Percentiles rank a stretch among this genome's conserved stretches.
Evolutionary conservation across 2,888 invertebrate species (phyloP).

Genomic region (Cephus rjabovi): DNA sequence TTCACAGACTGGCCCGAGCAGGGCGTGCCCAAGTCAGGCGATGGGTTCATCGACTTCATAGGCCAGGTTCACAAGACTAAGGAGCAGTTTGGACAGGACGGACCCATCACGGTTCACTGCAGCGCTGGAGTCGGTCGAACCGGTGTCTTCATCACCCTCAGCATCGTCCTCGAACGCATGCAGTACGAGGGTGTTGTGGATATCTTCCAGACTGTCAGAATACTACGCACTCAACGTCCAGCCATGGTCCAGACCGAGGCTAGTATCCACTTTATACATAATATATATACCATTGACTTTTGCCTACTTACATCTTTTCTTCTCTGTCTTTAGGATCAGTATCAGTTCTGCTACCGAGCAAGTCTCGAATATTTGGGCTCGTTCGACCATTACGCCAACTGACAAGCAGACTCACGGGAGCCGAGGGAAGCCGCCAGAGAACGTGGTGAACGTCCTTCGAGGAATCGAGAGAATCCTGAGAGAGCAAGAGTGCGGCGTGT

Average conservation of each 20-base stretch:
- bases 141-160: constrained; percentile 97
- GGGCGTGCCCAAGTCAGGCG: constrained; percentile 97
- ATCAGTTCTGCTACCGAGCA: constrained; percentile 99
- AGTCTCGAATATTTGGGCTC: constrained; percentile 98
- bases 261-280: constrained; percentile 38
- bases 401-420: constrained; percentile 68
- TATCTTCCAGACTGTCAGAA: constrained; percentile 98
- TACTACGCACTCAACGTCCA: constrained; percentile 96
- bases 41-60: constrained; percentile 99
- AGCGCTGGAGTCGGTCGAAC: constrained; percentile 99
- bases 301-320: constrained; percentile 24
- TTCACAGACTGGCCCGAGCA: constrained; percentile 97
- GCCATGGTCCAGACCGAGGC: constrained; percentile 99
- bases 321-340: constrained; percentile 88
- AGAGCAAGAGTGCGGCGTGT: constrained; percentile 63
- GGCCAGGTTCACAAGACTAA: constrained; percentile 99
- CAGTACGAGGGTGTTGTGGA: constrained; percentile 99
- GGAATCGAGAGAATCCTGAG: constrained; percentile 53
- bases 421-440: constrained; percentile 54
- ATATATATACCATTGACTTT: constrained; percentile 6
- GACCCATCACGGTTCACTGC: constrained; percentile 96
- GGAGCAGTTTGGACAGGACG: constrained; percentile 99
- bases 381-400: constrained; percentile 96
- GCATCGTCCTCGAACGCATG: constrained; percentile 98
- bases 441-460: constrained; percentile 50